Percentiles rank a stretch among this genome's conserved stretches.
These are phyloP conservation scores for Gracilinanus agilis DNA, from an alignment of 2,113 vertebrate species.

Conservation along the genomic window DNA sequence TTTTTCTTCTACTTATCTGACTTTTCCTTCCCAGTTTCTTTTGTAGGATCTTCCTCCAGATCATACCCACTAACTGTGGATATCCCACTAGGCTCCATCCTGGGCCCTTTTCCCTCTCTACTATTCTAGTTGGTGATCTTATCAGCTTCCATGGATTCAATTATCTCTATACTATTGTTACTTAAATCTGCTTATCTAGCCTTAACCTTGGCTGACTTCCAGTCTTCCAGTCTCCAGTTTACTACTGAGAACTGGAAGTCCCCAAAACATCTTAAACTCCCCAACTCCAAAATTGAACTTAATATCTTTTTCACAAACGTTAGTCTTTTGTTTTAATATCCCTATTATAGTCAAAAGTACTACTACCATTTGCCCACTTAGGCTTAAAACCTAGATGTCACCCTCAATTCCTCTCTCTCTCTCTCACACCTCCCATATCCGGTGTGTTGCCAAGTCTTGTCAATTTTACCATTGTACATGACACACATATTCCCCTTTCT, in stretches of 20 bases:
- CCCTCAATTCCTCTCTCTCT: background rate
- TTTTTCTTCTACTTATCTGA: background rate
- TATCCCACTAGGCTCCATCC: no score
- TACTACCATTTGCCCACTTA: no score
- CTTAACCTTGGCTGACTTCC: no score
- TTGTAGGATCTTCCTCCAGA: background rate
- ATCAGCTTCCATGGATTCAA: background rate
- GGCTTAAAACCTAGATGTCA: no score
- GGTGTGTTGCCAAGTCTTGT: background rate
- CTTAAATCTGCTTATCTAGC: no score
- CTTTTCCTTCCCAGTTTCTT: background rate
- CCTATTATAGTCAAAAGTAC: background rate
- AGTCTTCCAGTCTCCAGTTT: no score
- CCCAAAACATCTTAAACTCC: background rate
- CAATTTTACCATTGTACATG: background rate
- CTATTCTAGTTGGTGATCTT: background rate
- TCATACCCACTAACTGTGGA: background rate
- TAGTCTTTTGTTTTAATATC: background rate
- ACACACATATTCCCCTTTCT: background rate
- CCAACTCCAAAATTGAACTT: background rate
- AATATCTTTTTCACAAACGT: background rate
- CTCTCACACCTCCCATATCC: background rate
- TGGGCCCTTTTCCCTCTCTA: background rate
- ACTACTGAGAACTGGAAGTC: background rate
- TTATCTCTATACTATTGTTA: no score